Evolutionary conservation across 2,888 invertebrate species (phyloP).

Genomic region (Ecliptopera silaceata): DNA sequence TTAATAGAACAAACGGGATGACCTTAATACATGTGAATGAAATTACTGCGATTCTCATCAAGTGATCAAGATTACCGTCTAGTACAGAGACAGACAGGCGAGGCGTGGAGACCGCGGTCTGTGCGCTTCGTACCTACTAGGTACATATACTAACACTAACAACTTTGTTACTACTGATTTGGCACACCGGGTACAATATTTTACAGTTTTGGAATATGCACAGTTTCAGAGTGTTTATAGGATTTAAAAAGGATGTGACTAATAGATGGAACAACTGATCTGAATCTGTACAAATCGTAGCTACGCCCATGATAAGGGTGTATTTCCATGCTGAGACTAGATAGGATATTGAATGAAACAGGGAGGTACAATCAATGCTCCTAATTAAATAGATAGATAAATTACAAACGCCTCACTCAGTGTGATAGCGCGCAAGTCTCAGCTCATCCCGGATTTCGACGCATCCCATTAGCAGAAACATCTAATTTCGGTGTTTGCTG

Average conservation of each 20-base stretch:
- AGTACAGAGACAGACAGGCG: slow-evolving; percentile 11
- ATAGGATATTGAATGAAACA: too few relatives aligned
- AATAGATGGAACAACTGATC: too few relatives aligned
- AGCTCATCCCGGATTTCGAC: slow-evolving; percentile 42
- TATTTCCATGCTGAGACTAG: too few relatives aligned
- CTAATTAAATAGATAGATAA: slow-evolving; percentile 2
- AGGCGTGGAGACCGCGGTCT: slow-evolving; percentile 7
- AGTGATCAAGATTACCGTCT: slow-evolving; percentile 28
- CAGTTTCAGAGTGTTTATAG: too few relatives aligned
- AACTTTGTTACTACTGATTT: not conserved
- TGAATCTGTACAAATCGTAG: too few relatives aligned
- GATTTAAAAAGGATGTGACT: too few relatives aligned
- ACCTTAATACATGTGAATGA: slow-evolving; percentile 22
- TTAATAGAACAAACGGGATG: slow-evolving; percentile 6
- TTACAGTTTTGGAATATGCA: not conserved
- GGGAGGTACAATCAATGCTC: not conserved
- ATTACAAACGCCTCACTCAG: slow-evolving; percentile 3
- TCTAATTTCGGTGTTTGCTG: slow-evolving; percentile 59
- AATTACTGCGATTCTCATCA: slow-evolving; percentile 35
- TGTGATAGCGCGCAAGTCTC: slow-evolving; percentile 14
- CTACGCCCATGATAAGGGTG: too few relatives aligned
- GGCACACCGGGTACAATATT: not conserved
- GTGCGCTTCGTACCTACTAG: not conserved
- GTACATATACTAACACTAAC: not conserved
- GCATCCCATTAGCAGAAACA: slow-evolving; percentile 57